phyloP scores from a whole-genome alignment of 1,140 invertebrate genomes.

The Littorina saxatilis region DNA sequence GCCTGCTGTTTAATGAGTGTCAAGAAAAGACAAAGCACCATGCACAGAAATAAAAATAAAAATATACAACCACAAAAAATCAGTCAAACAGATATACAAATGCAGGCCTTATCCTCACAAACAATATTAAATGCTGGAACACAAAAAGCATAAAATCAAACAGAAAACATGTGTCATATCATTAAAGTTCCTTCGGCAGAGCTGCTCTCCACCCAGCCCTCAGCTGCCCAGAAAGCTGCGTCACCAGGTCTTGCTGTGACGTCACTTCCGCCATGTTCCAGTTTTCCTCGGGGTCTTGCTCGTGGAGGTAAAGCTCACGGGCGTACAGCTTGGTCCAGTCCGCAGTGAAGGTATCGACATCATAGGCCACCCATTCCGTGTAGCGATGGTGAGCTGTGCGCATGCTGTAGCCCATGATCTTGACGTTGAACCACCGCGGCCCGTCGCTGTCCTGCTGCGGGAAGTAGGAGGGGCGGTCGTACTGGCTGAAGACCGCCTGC shows the following conservation, averaged over 20 bases:
- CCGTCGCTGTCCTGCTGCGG: slow-evolving; percentile 85
- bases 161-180: no score
- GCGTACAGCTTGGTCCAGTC: slow-evolving; percentile 83
- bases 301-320: slow-evolving; percentile 79
- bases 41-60: no score
- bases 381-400: slow-evolving; percentile 84
- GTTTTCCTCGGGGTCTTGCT: slow-evolving; percentile 81
- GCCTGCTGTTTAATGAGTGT: no score
- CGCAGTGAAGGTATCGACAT: slow-evolving; percentile 57
- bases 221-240: slow-evolving; percentile 53
- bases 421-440: slow-evolving; percentile 44
- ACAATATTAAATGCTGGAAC: no score
- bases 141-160: no score
- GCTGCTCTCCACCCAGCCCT: slow-evolving; percentile 64
- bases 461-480: slow-evolving; percentile 72
- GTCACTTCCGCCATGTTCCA: slow-evolving; percentile 79
- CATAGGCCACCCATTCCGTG: slow-evolving; percentile 84
- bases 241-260: slow-evolving; percentile 47
- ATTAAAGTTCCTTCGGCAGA: no score
- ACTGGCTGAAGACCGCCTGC: slow-evolving; percentile 41
- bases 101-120: no score
- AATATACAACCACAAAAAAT: no score
- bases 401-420: slow-evolving; percentile 86
- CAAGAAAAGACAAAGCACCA: no score
- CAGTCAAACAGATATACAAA: no score